These are phyloP conservation scores for Myotis findleyi DNA, from an alignment of 2,797 vertebrate species.

Conservation along the genomic window DNA sequence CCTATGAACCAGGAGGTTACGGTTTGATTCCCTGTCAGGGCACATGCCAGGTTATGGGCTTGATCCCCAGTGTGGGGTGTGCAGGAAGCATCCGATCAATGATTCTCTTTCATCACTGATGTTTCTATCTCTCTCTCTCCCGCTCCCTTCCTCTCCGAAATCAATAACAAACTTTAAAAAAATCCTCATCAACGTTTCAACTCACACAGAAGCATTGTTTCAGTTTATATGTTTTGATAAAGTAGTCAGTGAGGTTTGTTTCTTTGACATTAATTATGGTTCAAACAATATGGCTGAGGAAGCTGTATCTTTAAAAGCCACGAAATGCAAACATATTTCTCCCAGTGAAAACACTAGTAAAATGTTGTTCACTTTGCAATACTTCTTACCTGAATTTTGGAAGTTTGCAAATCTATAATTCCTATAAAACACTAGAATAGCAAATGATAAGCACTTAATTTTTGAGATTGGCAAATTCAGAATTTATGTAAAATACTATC, in stretches of 20 bases:
- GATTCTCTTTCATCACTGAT: too few relatives aligned
- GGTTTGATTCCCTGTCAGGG: too few relatives aligned
- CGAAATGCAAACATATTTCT: not conserved
- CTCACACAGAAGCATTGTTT: not conserved
- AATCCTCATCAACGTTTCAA: not conserved
- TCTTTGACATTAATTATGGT: not conserved
- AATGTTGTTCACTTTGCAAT: not conserved
- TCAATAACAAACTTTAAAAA: not conserved
- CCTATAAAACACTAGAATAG: not conserved
- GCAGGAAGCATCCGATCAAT: too few relatives aligned
- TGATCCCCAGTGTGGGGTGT: too few relatives aligned
- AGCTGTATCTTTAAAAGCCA: not conserved
- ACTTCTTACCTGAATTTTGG: not conserved
- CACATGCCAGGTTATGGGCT: too few relatives aligned
- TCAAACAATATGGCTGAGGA: not conserved
- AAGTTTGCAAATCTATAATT: not conserved
- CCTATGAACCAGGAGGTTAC: too few relatives aligned
- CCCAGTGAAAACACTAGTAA: not conserved
- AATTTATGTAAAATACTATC: not conserved
- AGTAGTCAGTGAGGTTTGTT: not conserved
- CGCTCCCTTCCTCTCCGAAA: too few relatives aligned
- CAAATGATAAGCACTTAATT: not conserved
- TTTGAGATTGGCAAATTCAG: conserved; percentile 5
- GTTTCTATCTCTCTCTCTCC: too few relatives aligned
- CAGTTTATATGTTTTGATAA: not conserved